Conservation (phyloP, 2,113 vertebrate genomes). For the Atlantisia rogersi region DNA sequence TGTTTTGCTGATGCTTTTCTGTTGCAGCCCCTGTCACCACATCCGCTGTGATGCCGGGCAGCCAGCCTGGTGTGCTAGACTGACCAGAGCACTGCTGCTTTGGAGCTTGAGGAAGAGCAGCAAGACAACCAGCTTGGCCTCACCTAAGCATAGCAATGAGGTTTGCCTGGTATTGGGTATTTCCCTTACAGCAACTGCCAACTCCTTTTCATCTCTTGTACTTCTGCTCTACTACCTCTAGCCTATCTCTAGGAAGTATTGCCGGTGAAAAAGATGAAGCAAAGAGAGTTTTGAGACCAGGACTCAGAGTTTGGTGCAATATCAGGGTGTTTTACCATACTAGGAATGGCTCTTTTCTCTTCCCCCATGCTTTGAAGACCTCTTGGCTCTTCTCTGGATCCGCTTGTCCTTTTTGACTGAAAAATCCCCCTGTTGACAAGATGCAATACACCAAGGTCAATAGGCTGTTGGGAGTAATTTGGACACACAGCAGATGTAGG, state of each 20-base stretch:
- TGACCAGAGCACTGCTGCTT: background rate
- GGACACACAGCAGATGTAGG: background rate
- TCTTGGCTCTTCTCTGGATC: background rate
- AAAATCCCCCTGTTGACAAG: background rate
- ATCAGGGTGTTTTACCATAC: background rate
- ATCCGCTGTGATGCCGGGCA: rapidly evolving
- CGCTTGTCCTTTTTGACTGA: background rate
- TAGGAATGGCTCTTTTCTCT: background rate
- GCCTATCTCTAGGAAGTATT: background rate
- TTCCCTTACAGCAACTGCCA: background rate
- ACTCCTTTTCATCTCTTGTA: background rate
- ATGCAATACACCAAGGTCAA: rapidly evolving
- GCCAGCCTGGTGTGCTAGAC: background rate
- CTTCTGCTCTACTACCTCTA: background rate
- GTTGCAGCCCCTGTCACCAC: background rate
- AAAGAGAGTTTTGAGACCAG: background rate
- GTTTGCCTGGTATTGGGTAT: background rate
- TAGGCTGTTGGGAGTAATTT: background rate
- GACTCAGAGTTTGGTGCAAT: background rate
- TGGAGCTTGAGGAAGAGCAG: background rate
- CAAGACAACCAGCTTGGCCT: background rate
- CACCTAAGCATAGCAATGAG: background rate
- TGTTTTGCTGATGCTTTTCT: background rate
- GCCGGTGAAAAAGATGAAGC: background rate
- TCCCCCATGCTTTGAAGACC: background rate